Base-by-base conservation (phyloP, 2,113 vertebrate species). In the Penelope pileata region DNA sequence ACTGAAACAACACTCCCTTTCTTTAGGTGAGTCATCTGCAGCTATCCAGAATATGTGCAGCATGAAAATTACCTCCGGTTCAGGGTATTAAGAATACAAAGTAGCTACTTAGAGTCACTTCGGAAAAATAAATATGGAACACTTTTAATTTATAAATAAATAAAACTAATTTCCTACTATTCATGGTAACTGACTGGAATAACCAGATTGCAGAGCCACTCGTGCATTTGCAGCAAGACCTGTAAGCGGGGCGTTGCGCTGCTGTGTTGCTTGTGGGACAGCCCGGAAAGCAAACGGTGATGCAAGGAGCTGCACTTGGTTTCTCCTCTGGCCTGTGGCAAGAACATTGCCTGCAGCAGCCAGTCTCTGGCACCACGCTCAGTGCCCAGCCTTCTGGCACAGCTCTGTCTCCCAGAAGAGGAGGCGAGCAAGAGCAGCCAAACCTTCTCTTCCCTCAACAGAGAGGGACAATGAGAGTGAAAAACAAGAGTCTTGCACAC, bases 21-120 rank as follows among this genome's bases (percentile, higher is more conserved):
- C 67, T 90, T 95, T 66, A 74, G 9, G 47, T 84, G 86, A 96
- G 42, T 91, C 88, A 93, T 53, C 47, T 90, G 18, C 36, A 82
- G 80, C 67, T 88, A 88, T 96, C 36, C 66, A 84, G 73, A 90
- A 90, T 91, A 96, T 42, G 43, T 59, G 59, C 48, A 75, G 68
- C 1, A 15, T 78, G 64, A 78, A 80, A 83, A 88, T 38, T 34
- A 48, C 21, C 15, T 83, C 47, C 1, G 1, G 27, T 86, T 82
- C 58, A 64, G 34, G 18, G 48, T 47, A 38, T 88, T 88, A 64
- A 80, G 58, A 91, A 29, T 27, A 73, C 12, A n/a, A 70, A 67
- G 24, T 36, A 78, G n/a, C 5, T 91, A 13, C 19, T 78, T 34
- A 72, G 19, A 45, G 10, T 42, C 78, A 27, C 24, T 91, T 68